phyloP scores from a whole-genome alignment of 2,113 vertebrate genomes.

The Prunella himalayana region DNA sequence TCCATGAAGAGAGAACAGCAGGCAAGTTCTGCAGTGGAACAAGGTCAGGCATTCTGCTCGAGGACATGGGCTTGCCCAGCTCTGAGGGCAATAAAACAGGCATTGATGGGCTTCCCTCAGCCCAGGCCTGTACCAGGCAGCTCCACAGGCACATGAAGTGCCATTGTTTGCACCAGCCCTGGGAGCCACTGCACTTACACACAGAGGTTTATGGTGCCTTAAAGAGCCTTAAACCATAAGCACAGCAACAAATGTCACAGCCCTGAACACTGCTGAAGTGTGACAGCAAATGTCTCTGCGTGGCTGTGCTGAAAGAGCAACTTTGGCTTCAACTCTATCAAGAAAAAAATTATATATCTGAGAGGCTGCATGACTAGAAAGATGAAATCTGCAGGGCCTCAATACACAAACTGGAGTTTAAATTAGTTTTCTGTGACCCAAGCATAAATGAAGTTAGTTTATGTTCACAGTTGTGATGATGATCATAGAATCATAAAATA shows the following conservation, averaged over 20 bases:
- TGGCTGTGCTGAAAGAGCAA: background rate
- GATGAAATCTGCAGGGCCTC: background rate
- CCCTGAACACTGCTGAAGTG: background rate
- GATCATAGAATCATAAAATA: background rate
- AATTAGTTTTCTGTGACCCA: background rate
- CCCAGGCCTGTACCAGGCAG: background rate
- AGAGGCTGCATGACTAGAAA: background rate
- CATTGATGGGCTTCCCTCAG: background rate
- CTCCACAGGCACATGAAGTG: background rate
- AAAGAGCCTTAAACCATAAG: background rate
- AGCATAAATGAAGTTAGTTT: background rate
- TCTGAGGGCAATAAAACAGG: background rate
- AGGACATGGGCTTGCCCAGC: background rate
- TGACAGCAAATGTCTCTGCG: background rate
- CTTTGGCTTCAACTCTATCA: background rate
- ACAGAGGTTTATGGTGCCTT: background rate
- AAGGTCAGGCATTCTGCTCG: background rate
- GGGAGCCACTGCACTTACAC: background rate
- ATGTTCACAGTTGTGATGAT: background rate
- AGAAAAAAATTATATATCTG: background rate
- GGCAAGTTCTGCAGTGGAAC: background rate
- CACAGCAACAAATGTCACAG: rapidly evolving
- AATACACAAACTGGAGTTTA: background rate
- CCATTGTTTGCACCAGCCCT: background rate
- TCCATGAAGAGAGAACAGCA: background rate